These are phyloP conservation scores for Baronia brevicornis DNA, from an alignment of 2,888 invertebrate species.

Conservation along the genomic window DNA sequence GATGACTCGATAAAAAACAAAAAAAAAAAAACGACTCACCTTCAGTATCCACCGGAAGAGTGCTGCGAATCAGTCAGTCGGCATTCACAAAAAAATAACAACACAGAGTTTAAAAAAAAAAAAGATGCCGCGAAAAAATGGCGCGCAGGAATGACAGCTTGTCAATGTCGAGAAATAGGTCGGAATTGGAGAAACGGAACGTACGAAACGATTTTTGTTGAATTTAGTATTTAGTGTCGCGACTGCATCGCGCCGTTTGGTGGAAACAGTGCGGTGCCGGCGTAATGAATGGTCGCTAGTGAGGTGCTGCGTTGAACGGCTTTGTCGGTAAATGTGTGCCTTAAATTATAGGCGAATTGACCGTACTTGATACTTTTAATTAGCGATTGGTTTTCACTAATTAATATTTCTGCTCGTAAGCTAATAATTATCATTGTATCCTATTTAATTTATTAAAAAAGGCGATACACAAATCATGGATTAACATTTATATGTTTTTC, in stretches of 20 bases:
- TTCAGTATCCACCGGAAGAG: slow-evolving; percentile 12
- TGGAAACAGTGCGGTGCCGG: slow-evolving; percentile 44
- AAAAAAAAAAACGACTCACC: slow-evolving; percentile 9
- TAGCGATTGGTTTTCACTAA: slow-evolving; percentile 1
- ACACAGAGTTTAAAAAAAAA: slow-evolving; percentile 19
- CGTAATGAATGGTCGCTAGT: slow-evolving; percentile 65
- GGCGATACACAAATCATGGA: too few relatives aligned
- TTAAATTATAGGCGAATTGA: slow-evolving; percentile 45
- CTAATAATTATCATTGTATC: too few relatives aligned
- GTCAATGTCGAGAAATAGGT: slow-evolving; percentile 27
- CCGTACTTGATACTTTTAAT: slow-evolving; percentile 15
- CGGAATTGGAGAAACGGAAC: slow-evolving; percentile 18
- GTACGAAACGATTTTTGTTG: slow-evolving; percentile 19
- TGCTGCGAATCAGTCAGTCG: slow-evolving; percentile 4
- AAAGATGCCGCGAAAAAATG: slow-evolving; percentile 25
- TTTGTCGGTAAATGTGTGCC: slow-evolving; percentile 68
- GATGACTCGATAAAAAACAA: neutral
- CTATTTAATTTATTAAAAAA: too few relatives aligned
- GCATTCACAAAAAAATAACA: slow-evolving; percentile 23
- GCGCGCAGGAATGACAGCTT: slow-evolving; percentile 42
- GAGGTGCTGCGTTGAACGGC: slow-evolving; percentile 59
- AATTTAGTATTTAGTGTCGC: slow-evolving; percentile 42
- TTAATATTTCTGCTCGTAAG: neutral
- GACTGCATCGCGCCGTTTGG: slow-evolving; percentile 52
- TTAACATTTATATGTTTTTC: too few relatives aligned